A percentile compares a stretch with the other conserved stretches of the same genome.
Evolutionary conservation across 2,113 vertebrate genomes (phyloP).

Genomic region (Hipposideros armiger): DNA sequence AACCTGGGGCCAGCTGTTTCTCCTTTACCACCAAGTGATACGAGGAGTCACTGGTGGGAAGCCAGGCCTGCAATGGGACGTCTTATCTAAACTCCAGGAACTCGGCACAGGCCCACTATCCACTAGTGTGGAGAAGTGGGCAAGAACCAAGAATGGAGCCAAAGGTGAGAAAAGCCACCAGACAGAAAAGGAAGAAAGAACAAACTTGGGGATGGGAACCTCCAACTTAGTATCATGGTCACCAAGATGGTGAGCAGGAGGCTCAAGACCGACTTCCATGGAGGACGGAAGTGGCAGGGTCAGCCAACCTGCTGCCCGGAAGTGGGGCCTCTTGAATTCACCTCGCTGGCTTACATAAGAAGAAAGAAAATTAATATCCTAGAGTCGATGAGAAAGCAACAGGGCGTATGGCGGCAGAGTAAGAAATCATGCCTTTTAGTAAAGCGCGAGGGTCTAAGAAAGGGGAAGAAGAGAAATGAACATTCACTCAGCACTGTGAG

Average conservation of each 20-base stretch:
- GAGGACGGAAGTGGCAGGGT: background rate
- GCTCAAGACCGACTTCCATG: background rate
- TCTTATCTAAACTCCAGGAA: background rate
- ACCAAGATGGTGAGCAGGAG: background rate
- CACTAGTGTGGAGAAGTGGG: background rate
- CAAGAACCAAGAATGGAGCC: background rate
- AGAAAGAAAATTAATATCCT: background rate
- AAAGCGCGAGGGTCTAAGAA: background rate
- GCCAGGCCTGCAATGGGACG: background rate
- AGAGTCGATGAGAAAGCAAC: background rate
- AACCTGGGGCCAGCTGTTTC: background rate
- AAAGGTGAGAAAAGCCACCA: background rate
- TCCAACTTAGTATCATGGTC: background rate
- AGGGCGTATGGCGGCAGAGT: fast-evolving
- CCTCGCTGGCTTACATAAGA: background rate
- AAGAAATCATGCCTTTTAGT: background rate
- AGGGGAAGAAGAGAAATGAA: background rate
- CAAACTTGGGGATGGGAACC: background rate
- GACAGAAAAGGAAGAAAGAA: background rate
- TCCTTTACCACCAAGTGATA: background rate
- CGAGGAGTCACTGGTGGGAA: fast-evolving
- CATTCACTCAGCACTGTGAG: fast-evolving
- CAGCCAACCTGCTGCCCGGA: too few relatives aligned
- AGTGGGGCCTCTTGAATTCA: background rate
- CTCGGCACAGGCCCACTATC: background rate